These are phyloP conservation scores for Dromaius novaehollandiae DNA, from an alignment of 2,113 vertebrate genomes.

Conservation along the genomic window DNA sequence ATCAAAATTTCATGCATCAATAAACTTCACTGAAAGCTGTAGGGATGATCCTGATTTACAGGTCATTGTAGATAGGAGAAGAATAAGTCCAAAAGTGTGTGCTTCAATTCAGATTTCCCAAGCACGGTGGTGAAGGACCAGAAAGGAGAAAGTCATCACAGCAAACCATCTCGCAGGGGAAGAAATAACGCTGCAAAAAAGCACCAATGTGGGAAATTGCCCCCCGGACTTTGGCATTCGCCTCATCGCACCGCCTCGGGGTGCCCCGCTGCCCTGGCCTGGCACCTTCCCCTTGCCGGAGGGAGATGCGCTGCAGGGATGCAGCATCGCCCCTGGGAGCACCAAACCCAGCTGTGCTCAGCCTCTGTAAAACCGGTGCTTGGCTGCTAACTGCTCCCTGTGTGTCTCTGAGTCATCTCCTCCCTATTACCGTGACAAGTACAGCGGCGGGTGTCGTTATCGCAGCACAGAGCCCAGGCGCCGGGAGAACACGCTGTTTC, in stretches of 20 bases:
- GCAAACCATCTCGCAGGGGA: fast-evolving
- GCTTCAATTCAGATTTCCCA: not conserved
- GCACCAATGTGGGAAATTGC: not conserved
- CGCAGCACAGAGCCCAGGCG: not conserved
- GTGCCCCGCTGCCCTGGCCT: fast-evolving
- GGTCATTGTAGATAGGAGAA: not conserved
- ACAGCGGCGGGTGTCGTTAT: fast-evolving
- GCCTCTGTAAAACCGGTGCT: fast-evolving
- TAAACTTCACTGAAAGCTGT: not conserved
- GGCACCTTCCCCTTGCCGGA: not conserved
- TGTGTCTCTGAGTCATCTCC: not conserved
- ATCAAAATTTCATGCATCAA: not conserved
- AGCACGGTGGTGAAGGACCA: not conserved
- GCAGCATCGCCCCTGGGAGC: not conserved
- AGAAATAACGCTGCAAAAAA: fast-evolving
- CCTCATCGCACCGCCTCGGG: not conserved
- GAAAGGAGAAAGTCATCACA: not conserved
- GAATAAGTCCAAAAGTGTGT: fast-evolving
- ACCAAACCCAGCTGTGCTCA: fast-evolving
- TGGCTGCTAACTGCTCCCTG: not conserved
- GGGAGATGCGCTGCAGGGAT: not conserved
- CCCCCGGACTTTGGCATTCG: not conserved
- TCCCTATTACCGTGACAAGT: not conserved
- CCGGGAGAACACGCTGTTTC: slow-evolving; percentile 22
- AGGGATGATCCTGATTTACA: not conserved